Conservation (phyloP, 2,888 invertebrate species). For the Spodoptera picta region DNA sequence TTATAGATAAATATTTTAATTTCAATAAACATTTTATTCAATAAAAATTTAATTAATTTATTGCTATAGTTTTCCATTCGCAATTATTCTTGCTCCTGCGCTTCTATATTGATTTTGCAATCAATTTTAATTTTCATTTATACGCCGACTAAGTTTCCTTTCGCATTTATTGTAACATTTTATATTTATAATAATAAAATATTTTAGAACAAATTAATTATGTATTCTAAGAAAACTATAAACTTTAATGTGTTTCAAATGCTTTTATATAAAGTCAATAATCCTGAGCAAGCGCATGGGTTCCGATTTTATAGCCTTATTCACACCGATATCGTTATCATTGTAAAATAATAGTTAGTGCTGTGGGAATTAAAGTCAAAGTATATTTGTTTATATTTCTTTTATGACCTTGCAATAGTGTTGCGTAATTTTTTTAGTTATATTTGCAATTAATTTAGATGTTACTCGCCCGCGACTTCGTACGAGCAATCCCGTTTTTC, state of each 20-base stretch:
- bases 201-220: not conserved
- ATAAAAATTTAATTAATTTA: no score
- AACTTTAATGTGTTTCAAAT: slow-evolving; percentile 41
- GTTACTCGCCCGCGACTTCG: no score
- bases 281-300: slow-evolving; percentile 17
- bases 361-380: slow-evolving; percentile 32
- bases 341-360: slow-evolving; percentile 35
- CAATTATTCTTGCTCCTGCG: no score
- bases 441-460: not conserved
- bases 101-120: no score
- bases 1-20: no score
- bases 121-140: no score
- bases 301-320: slow-evolving; percentile 42
- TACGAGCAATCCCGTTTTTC: no score
- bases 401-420: slow-evolving; percentile 31
- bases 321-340: slow-evolving; percentile 36
- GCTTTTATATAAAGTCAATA: slow-evolving; percentile 24
- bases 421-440: not conserved
- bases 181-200: no score
- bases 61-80: no score
- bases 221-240: slow-evolving; percentile 29
- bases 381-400: slow-evolving; percentile 16
- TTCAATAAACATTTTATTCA: no score
- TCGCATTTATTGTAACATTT: no score
- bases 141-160: no score